Evolutionary conservation across 1,140 invertebrate species (phyloP), one percentile per base, ranked within the genome.

Genomic region (Ephestia elutella): DNA sequence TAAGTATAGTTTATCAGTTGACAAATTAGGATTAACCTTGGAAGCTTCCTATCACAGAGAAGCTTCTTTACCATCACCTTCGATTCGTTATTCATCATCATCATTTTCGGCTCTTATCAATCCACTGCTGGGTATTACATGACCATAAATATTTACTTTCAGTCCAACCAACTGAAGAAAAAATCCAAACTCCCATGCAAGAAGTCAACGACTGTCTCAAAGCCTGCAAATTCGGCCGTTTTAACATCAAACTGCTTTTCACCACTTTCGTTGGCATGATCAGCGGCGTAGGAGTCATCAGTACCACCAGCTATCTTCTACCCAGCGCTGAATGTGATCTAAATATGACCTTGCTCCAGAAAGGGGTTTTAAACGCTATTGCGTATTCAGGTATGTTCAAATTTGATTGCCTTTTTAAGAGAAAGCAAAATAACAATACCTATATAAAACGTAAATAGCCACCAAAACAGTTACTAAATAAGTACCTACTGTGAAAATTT

Each of bases 321-420:
- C 91, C 92, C 3, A 86, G 90, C 1, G 92, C 92, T 0, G 90
- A 92, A 65, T 93, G 93, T 67, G 92, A 93, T 78, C 77, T 94
- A 0, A 63, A 90, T 44, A 77, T 93, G 50, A 85, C 87, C 0
- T 68, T 91, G 0, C 66, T 90, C 21, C 82, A 92, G 21, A 93
- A 93, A 73, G 93, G 93, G 1, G 68, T 91, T 3, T 69, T 93
- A 0, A 93, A 93, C 69, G 91, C 91, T 0, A 81, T 89, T 15
- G 83, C 90, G 18, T 93, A 92, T 73, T 79, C 87, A 21, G 93
- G 93, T 92, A 71, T 69, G 71, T 67, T 25, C 21, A 25, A 25
- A 25, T 25, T 25, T 25, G 21, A 25, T 7, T 25, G 21, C 21
- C 2, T 25, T 3, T 25, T n/a, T n/a, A n/a, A n/a, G n/a, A n/a